phyloP scores from a whole-genome alignment of 2,888 invertebrate species.

The Scaptomyza tumidula region DNA sequence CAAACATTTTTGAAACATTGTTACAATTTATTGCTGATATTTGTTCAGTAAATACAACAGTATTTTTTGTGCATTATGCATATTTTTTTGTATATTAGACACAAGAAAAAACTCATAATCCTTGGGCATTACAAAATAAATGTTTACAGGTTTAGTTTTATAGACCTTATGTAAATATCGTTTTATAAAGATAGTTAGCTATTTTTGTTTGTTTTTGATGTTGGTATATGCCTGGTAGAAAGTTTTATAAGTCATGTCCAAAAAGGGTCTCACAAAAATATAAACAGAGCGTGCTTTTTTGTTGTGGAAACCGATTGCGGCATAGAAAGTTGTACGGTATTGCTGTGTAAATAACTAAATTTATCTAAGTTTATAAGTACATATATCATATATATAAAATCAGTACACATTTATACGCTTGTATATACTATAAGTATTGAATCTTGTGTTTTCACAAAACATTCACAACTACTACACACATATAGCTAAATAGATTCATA shows the following conservation, averaged over 20 bases:
- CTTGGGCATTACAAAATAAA: constrained; percentile 9
- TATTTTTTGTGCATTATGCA: constrained; percentile 42
- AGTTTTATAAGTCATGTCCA: constrained; percentile 35
- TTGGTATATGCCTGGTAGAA: constrained; percentile 26
- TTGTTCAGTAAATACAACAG: constrained; percentile 69
- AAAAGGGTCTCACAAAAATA: constrained; percentile 75
- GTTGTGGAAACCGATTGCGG: constrained; percentile 65
- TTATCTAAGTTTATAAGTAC: constrained; percentile 42
- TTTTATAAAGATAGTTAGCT: constrained; percentile 27
- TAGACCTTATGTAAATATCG: constrained; percentile 33
- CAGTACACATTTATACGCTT: constrained; percentile 72
- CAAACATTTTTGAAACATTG: constrained; percentile 45
- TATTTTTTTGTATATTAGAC: neutral
- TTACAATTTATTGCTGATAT: constrained; percentile 72
- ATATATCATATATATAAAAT: constrained; percentile 69
- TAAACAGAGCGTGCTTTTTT: constrained; percentile 54
- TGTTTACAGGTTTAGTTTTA: constrained; percentile 29
- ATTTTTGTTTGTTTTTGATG: constrained; percentile 12
- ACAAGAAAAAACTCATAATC: constrained; percentile 18
- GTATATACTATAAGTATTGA: constrained; percentile 47
- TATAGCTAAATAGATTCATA: constrained; percentile 58
- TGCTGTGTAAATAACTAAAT: constrained; percentile 63
- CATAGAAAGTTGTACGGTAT: constrained; percentile 38
- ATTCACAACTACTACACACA: constrained; percentile 52
- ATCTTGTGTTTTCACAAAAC: constrained; percentile 23